Evolutionary conservation across 2,113 vertebrate species (phyloP).

Genomic region (Nipponia nippon): DNA sequence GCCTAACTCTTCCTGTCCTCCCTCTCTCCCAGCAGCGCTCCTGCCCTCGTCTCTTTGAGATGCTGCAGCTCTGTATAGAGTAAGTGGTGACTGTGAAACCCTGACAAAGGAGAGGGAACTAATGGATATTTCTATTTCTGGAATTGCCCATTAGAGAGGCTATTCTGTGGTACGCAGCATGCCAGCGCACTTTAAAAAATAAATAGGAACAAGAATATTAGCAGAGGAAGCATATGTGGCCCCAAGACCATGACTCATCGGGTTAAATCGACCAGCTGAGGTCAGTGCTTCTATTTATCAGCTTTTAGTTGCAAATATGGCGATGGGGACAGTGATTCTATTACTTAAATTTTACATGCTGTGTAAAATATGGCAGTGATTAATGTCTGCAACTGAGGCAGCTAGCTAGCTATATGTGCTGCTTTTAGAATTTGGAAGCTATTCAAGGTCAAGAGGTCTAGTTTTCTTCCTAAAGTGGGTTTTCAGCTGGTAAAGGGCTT

Average conservation of each 20-base stretch:
- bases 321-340: conserved; percentile 14
- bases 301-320: conserved; percentile 25
- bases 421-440: conserved; percentile 27
- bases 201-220: conserved; percentile 56
- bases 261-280: conserved; percentile 62
- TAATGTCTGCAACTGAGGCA: conserved; percentile 14
- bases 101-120: conserved; percentile 13
- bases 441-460: conserved; percentile 43
- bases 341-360: conserved; percentile 61
- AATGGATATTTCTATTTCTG: conserved; percentile 62
- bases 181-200: conserved; percentile 34
- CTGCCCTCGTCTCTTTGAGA: background rate
- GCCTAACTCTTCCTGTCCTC: background rate
- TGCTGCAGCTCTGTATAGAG: background rate
- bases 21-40: background rate
- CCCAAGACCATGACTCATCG: conserved; percentile 48
- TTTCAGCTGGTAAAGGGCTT: background rate
- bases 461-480: conserved; percentile 18
- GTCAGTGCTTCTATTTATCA: conserved; percentile 61
- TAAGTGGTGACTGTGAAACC: background rate
- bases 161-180: conserved; percentile 27
- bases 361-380: background rate
- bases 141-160: conserved; percentile 56
- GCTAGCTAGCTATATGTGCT: background rate
- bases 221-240: conserved; percentile 43